Percentiles rank a stretch among this genome's conserved stretches.
These are phyloP conservation scores for Telmatherina bonti DNA, from an alignment of 2,797 vertebrate genomes.

Conservation along the genomic window DNA sequence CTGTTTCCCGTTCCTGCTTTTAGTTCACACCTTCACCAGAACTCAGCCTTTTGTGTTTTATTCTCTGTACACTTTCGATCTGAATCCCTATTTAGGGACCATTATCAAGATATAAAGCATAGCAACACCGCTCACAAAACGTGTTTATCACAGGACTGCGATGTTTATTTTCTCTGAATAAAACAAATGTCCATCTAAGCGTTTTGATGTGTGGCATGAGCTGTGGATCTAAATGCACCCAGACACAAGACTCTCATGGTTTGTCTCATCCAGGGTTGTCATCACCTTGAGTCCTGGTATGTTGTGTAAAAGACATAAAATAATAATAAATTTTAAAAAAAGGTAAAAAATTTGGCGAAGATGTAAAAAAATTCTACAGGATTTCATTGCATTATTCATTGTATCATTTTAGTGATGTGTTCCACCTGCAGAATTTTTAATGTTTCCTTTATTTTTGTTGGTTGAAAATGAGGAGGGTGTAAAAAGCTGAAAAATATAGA, in stretches of 20 bases:
- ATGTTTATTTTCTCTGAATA: not conserved
- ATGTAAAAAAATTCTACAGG: not conserved
- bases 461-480: too few species aligned
- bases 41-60: conserved; percentile 75
- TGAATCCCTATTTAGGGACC: not conserved
- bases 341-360: too few species aligned
- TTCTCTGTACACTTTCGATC: not conserved
- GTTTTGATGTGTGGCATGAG: not conserved
- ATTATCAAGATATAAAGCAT: conserved; percentile 47
- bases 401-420: not conserved
- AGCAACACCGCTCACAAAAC: too few species aligned
- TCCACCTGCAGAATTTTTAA: too few species aligned
- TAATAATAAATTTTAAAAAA: too few species aligned
- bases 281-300: not conserved
- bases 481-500: not conserved
- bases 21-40: too few species aligned
- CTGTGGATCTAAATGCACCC: too few species aligned
- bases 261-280: not conserved
- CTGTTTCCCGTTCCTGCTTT: too few species aligned
- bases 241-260: not conserved
- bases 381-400: not conserved
- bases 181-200: not conserved
- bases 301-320: not conserved
- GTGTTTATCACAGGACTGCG: not conserved
- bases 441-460: too few species aligned